Conservation (phyloP, 2,113 vertebrate genomes). For the Panthera uncia region DNA sequence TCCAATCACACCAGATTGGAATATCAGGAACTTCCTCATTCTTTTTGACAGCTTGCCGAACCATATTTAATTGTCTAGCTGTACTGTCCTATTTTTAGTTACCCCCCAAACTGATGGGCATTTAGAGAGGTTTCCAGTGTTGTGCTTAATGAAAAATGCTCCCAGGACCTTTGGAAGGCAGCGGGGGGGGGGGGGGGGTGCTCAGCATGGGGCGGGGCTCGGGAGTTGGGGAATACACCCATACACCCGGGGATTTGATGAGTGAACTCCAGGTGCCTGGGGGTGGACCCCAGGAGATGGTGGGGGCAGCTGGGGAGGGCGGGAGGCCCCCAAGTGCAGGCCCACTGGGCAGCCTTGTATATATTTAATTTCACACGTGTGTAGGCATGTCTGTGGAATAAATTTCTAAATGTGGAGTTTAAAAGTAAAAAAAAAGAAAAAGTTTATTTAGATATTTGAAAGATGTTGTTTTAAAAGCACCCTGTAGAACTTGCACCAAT, state of each 20-base stretch:
- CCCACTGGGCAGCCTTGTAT: background rate
- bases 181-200: conserved; percentile 87
- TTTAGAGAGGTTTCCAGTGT: background rate
- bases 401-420: background rate
- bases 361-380: background rate
- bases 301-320: background rate
- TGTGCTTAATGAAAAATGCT: background rate
- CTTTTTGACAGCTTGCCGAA: background rate
- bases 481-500: background rate
- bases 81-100: background rate
- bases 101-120: background rate
- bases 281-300: conserved; percentile 80
- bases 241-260: conserved; percentile 74
- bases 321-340: no score
- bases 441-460: background rate
- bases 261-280: conserved; percentile 77
- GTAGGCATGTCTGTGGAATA: background rate
- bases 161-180: conserved; percentile 86
- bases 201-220: conserved; percentile 93
- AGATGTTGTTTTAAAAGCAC: background rate
- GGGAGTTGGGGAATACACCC: conserved; percentile 69
- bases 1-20: background rate
- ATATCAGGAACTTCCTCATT: background rate
- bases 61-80: background rate
- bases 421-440: background rate